Evolutionary conservation across 2,113 vertebrate genomes (phyloP), one percentile per base, ranked within the genome.

Genomic region (Raja brachyura): DNA sequence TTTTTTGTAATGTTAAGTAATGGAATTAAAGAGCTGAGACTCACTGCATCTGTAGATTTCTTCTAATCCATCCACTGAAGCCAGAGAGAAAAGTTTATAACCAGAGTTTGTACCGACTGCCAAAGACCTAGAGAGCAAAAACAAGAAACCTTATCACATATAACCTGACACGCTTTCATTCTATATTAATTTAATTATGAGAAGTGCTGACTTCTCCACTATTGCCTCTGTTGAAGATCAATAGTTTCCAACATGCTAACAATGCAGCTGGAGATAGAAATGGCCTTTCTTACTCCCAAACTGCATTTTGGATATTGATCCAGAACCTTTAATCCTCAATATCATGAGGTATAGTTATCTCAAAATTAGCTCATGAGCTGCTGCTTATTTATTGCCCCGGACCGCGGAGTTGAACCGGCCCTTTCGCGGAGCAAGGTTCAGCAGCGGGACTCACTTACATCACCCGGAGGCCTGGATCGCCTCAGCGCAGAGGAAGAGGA

Each of bases 11-110:
- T 28, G 85, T 90, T 73, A 48, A 48, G 8, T 10, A 85, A 77
- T 39, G 16, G 54, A 22, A 54, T 92, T 54, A 92, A 92, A 54
- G 33, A 73, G 11, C 68, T 92, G 33, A 10, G 18, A 96, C 98
- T 98, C 94, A 99, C 98, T 97, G 95, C 98, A 98, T 95, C 98
- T 97, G 0, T 99, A 97, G 95, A 99, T 97, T 94, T 98, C 98
- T 95, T 99, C 98, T 96, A 99, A 96, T 20, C 97, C 97, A 14
- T 99, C 98, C 96, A 98, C 98, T 31, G 96, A 97, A 94, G 97
- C 98, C 95, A 99, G 94, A 94, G 98, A 98, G 94, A 99, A 99
- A 93, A 99, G 97, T 94, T 96, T 97, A 95, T 99, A 99, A 73
- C 98, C 98, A 1, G 95, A 96, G 95, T 96, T 97, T 90, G 98